Conservation (phyloP, 2,113 vertebrate species). For the Hypomesus transpacificus region DNA sequence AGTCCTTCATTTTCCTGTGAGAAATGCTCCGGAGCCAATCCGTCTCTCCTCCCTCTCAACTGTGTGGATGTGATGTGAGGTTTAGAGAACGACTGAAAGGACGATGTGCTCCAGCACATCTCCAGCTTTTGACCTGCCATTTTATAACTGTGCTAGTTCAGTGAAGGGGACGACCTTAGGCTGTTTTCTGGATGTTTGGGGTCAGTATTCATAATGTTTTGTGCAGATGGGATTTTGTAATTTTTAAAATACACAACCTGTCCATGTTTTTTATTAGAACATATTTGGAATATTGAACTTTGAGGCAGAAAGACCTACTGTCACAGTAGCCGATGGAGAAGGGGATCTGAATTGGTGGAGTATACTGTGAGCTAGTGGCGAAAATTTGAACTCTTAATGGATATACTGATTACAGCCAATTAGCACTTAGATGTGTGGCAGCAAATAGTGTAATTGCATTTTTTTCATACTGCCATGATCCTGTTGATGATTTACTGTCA, state of each 20-base stretch:
- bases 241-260: too few relatives aligned
- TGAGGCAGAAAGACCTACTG: too few relatives aligned
- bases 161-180: too few relatives aligned
- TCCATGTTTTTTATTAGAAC: too few relatives aligned
- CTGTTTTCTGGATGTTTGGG: too few relatives aligned
- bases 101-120: conserved; percentile 35
- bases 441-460: conserved; percentile 41
- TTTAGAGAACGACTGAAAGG: conserved; percentile 7
- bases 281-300: too few relatives aligned
- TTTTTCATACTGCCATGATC: conserved; percentile 26
- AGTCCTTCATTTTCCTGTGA: conserved; percentile 14
- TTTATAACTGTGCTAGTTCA: background rate
- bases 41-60: conserved; percentile 1
- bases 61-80: conserved; percentile 18
- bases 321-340: background rate
- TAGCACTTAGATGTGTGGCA: conserved; percentile 33
- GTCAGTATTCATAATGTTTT: too few relatives aligned
- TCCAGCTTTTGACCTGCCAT: conserved; percentile 25
- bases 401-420: conserved; percentile 45
- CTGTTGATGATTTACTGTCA: conserved; percentile 46
- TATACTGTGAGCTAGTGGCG: background rate
- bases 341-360: background rate
- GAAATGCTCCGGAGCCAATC: conserved; percentile 6
- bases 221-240: too few relatives aligned
- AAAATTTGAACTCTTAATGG: background rate